Percentiles rank a stretch among this genome's conserved stretches.
Evolutionary conservation across 1,140 invertebrate species (phyloP).

Genomic region (Aphaenogaster ashmeadi): DNA sequence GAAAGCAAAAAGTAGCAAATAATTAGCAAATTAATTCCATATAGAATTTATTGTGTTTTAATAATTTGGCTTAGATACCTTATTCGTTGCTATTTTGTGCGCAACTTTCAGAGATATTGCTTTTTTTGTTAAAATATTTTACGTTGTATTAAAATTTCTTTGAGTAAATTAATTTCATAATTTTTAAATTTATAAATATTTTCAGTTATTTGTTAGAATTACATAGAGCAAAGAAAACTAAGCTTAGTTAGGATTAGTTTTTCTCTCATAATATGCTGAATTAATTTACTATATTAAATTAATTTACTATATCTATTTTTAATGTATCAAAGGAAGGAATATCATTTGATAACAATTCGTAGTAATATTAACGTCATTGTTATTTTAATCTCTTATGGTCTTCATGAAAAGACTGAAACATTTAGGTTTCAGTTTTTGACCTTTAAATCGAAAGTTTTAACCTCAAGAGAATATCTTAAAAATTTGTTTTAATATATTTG

Average conservation of each 20-base stretch:
- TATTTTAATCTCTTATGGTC: neutral
- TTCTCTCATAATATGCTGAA: too few species aligned
- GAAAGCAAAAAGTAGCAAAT: too few species aligned
- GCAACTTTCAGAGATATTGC: neutral
- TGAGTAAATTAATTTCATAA: neutral
- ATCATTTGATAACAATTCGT: neutral
- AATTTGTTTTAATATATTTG: neutral
- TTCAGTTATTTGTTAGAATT: neutral
- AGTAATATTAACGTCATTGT: neutral
- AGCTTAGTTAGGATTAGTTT: neutral
- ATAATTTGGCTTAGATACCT: too few species aligned
- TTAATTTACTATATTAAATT: slow-evolving; percentile 3
- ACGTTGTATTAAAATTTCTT: neutral
- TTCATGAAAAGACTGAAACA: neutral
- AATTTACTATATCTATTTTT: neutral
- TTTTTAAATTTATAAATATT: neutral
- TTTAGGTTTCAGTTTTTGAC: neutral
- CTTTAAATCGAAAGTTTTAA: neutral
- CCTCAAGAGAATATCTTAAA: neutral
- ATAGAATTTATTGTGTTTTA: too few species aligned
- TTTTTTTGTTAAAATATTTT: neutral
- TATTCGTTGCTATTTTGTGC: neutral
- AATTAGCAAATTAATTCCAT: too few species aligned
- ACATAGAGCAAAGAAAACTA: neutral
- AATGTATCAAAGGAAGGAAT: neutral